Conservation (phyloP, 1,140 invertebrate genomes). For the Panagrolaimus sp. region DNA sequence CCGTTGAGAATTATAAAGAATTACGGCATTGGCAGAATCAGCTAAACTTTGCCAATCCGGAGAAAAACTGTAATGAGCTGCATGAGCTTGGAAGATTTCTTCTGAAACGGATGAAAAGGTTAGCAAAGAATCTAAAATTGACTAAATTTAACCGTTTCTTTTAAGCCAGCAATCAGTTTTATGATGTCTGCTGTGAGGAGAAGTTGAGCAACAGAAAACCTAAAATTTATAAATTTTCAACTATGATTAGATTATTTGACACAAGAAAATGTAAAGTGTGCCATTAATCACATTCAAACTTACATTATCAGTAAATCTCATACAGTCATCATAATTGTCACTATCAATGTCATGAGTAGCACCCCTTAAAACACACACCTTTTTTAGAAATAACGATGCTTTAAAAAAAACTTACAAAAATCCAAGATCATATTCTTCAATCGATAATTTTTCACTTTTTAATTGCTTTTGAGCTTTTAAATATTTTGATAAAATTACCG, state of each 20-base stretch:
- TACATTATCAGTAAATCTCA: conserved; percentile 9
- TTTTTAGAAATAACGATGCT: no score
- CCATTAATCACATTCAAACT: neutral
- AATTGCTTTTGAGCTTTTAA: neutral
- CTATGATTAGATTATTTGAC: no score
- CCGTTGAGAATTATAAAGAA: neutral
- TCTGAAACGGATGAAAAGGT: neutral
- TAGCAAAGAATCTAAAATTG: neutral
- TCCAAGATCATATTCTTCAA: conserved; percentile 12
- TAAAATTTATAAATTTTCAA: no score
- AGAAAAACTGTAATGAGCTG: neutral
- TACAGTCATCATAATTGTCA: conserved; percentile 8
- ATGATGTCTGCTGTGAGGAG: conserved; percentile 3
- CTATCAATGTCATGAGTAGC: conserved; percentile 4
- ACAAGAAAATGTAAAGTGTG: no score
- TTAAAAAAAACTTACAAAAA: neutral
- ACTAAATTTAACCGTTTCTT: neutral
- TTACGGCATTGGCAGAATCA: neutral
- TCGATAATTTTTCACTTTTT: conserved; percentile 5
- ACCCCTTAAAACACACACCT: no score
- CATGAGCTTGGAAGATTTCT: neutral
- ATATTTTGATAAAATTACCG: conserved; percentile 8
- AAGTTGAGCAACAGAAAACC: conserved; percentile 4
- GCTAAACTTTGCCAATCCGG: conserved; percentile 2
- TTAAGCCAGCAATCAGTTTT: neutral